Evolutionary conservation across 2,113 vertebrate genomes (phyloP), one percentile per base, ranked within the genome.

Genomic region (Neomonachus schauinslandi): DNA sequence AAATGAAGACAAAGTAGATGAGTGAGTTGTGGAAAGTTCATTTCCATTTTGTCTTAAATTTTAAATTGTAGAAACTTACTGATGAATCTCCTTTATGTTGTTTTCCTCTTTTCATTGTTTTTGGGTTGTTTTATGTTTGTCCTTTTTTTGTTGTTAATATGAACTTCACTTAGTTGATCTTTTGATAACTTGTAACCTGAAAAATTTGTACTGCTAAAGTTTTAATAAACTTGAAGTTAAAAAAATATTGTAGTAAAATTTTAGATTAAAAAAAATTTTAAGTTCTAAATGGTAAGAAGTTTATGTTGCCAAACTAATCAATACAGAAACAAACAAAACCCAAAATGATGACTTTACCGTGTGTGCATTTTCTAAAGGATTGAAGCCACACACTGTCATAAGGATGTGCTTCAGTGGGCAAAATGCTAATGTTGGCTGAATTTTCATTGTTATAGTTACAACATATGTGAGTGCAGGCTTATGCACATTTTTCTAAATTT

Each of bases 211-310:
- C 98, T 99, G 98, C 98, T 98, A 98, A 99, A 98, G 98, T 99
- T 99, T 99, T 99, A 99, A 99, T 99, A 99, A 99, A 99, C 98
- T 99, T 99, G 98, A 99, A 98, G 98, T 98, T 98, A 99, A 98
- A 98, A 98, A 98, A 59, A 94, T 12, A 59, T 1, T 82, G 16
- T 46, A 74, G 36, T 28, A 61, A 51, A 97, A 88, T 93, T 92
- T 93, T 72, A 55, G 22, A 22, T 85, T 26, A 55, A 85, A 83
- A 46, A 31, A 77, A 14, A 4, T 61, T 22, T 51, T 83, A 80
- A 72, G 59, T 81, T 97, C n/a, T 93, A 91, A 94, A 22, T 79
- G 53, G 59, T 90, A 89, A 97, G 93, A 83, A 2, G 28, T 93
- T 97, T 91, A 31, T 15, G 14, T 93, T 96, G 96, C 74, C 51